These are phyloP conservation scores for Pammene fasciana DNA, from an alignment of 2,888 invertebrate species.

Conservation along the genomic window DNA sequence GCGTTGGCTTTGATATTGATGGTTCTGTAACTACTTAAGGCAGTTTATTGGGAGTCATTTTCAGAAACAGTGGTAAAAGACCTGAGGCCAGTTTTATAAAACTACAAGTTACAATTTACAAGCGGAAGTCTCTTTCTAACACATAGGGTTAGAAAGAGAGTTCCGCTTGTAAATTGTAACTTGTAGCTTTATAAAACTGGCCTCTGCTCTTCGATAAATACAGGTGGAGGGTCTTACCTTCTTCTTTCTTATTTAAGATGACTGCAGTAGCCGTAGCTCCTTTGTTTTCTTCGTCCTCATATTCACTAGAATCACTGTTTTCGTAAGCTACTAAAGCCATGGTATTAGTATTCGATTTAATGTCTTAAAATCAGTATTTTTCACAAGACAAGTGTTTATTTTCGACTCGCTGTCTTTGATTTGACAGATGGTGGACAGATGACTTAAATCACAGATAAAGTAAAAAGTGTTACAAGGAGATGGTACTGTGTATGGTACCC, in stretches of 20 bases:
- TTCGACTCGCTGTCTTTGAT: background rate
- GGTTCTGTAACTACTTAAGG: slow-evolving; percentile 42
- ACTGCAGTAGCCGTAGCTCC: slow-evolving; percentile 48
- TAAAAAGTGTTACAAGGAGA: background rate
- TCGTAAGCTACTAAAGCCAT: slow-evolving; percentile 87
- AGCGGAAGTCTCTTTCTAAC: too few relatives aligned
- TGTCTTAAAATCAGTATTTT: background rate
- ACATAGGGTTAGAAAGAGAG: too few relatives aligned
- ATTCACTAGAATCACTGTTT: slow-evolving; percentile 78
- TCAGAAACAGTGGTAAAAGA: background rate
- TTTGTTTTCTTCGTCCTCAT: slow-evolving; percentile 62
- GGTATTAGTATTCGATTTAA: slow-evolving; percentile 9
- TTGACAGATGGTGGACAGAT: slow-evolving; percentile 11
- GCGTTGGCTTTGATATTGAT: slow-evolving; percentile 33
- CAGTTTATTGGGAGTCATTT: background rate
- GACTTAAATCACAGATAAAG: slow-evolving; percentile 13
- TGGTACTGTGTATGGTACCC: too few relatives aligned
- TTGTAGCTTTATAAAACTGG: too few relatives aligned
- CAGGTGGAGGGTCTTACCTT: slow-evolving; percentile 49
- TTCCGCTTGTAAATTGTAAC: too few relatives aligned
- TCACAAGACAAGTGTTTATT: slow-evolving; percentile 1
- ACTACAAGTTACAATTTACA: too few relatives aligned
- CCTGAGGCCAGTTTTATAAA: too few relatives aligned
- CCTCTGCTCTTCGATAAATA: background rate
- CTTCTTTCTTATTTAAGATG: slow-evolving; percentile 52